phyloP scores from a whole-genome alignment of 2,888 invertebrate genomes.

The Kryphioiulus occultus region DNA sequence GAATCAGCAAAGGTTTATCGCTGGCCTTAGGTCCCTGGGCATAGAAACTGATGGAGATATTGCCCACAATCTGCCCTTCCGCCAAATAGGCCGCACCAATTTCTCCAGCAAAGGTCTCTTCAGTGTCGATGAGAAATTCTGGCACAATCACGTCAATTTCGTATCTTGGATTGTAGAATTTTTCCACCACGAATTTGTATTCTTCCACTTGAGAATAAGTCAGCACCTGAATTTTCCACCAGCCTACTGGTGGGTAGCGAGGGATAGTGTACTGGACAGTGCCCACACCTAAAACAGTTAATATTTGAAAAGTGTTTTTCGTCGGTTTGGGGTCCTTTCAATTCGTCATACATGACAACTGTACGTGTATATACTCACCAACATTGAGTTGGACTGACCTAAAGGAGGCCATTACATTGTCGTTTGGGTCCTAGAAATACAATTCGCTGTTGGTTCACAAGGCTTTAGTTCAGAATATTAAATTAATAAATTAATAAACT shows the following conservation, averaged over 20 bases:
- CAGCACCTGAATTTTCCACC: constrained; percentile 62
- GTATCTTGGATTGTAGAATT: constrained; percentile 60
- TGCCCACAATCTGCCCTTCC: constrained; percentile 61
- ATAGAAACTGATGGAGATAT: constrained; percentile 60
- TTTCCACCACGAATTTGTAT: constrained; percentile 60
- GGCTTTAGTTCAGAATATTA: neutral
- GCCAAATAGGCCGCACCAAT: constrained; percentile 59
- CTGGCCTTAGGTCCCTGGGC: constrained; percentile 53
- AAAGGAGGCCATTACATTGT: constrained; percentile 63
- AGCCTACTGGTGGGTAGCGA: constrained; percentile 57
- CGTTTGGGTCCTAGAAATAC: constrained; percentile 61
- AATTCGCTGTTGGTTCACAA: neutral
- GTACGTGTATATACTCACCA: no score
- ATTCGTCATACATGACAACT: no score
- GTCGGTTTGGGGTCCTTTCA: neutral
- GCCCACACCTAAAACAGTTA: constrained; percentile 60
- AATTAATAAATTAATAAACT: neutral
- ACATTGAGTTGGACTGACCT: constrained; percentile 61
- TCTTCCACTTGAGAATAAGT: constrained; percentile 58
- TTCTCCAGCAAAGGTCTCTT: constrained; percentile 59
- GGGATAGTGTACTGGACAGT: constrained; percentile 57
- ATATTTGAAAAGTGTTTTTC: neutral
- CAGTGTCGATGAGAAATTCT: constrained; percentile 60
- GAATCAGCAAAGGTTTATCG: constrained; percentile 53
- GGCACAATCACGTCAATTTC: constrained; percentile 62